Percentiles rank a stretch among this genome's conserved stretches.
Evolutionary conservation across 2,113 vertebrate genomes (phyloP).

Genomic region (Muntiacus muntjak): DNA sequence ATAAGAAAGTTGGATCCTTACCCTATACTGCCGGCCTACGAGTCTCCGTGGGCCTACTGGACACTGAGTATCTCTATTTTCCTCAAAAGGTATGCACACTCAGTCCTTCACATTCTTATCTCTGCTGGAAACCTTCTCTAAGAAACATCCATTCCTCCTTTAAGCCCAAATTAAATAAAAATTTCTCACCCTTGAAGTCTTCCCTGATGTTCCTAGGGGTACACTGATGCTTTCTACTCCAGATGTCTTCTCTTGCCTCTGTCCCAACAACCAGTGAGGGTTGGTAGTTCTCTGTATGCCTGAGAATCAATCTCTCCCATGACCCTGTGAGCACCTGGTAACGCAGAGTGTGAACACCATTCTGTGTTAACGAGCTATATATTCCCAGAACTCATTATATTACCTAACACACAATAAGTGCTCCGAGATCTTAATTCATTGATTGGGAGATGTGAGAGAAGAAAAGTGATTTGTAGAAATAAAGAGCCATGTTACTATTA

Average conservation of each 20-base stretch:
- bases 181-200: not conserved
- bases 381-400: not conserved
- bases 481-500: not conserved
- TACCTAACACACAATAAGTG: not conserved
- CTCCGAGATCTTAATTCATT: not conserved
- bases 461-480: not conserved
- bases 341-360: not conserved
- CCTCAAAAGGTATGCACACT: not conserved
- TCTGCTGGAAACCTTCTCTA: not conserved
- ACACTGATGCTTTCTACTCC: not conserved
- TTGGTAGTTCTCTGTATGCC: not conserved
- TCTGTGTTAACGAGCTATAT: not conserved
- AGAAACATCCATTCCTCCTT: not conserved
- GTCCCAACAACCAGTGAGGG: not conserved
- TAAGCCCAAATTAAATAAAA: not conserved
- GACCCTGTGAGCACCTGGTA: not conserved
- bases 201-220: not conserved
- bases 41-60: not conserved
- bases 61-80: not conserved
- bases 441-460: not conserved
- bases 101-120: not conserved
- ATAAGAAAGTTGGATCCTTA: not conserved
- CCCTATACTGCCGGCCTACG: not conserved
- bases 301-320: not conserved
- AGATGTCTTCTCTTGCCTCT: not conserved